Conservation (phyloP, 2,113 vertebrate genomes). For the Halcyon malimbica region DNA sequence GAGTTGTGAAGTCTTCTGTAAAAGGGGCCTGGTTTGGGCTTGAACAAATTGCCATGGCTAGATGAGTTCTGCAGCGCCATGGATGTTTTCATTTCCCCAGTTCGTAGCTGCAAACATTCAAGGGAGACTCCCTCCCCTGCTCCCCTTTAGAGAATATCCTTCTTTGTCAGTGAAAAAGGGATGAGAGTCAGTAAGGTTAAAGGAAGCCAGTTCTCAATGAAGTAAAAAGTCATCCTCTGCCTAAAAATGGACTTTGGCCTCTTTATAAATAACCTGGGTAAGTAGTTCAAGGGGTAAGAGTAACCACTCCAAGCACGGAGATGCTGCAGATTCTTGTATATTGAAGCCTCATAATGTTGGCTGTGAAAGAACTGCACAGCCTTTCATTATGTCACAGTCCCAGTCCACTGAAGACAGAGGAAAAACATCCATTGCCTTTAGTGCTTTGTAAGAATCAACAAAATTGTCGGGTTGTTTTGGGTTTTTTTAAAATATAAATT, state of each 20-base stretch:
- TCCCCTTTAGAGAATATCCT: neutral
- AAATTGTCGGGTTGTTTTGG: neutral
- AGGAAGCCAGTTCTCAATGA: neutral
- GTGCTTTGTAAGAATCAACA: neutral
- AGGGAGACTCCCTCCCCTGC: neutral
- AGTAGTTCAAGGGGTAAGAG: neutral
- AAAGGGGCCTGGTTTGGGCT: neutral
- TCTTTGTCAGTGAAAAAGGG: neutral
- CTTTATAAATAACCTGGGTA: neutral
- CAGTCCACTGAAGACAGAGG: neutral
- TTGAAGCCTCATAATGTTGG: neutral
- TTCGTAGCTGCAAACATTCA: neutral
- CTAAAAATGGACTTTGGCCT: neutral
- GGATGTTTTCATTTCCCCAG: neutral
- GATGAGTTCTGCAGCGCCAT: neutral
- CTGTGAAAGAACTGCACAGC: neutral
- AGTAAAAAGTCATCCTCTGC: neutral
- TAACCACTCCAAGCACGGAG: neutral
- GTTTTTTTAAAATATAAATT: constrained; percentile 43
- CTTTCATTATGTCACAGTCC: neutral
- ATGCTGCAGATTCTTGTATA: neutral
- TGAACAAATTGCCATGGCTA: neutral
- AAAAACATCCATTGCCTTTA: neutral
- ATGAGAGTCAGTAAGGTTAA: neutral
- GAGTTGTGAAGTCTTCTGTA: neutral